A percentile compares a stretch with the other conserved stretches of the same genome.
phyloP scores from a whole-genome alignment of 2,888 invertebrate genomes.

The Hyles lineata region DNA sequence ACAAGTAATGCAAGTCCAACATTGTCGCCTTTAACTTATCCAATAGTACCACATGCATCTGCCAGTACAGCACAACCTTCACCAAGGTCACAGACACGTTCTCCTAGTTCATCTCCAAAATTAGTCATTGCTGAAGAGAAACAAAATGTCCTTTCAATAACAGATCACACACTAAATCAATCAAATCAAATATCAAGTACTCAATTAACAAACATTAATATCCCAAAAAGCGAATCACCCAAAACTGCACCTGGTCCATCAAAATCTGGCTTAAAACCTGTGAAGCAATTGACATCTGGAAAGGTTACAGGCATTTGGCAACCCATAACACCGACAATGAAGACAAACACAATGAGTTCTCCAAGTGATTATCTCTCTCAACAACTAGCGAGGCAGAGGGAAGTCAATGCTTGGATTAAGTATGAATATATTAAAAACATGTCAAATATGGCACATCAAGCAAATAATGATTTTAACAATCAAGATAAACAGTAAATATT shows the following conservation, averaged over 20 bases:
- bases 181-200: slow-evolving; percentile 76
- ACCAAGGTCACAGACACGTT: slow-evolving; percentile 77
- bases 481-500: slow-evolving; percentile 66
- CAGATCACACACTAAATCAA: slow-evolving; percentile 70
- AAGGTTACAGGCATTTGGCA: slow-evolving; percentile 69
- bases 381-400: slow-evolving; percentile 69
- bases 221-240: slow-evolving; percentile 63
- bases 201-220: slow-evolving; percentile 64
- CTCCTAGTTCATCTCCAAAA: slow-evolving; percentile 82
- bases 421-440: slow-evolving; percentile 75
- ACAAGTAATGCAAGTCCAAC: slow-evolving; percentile 53
- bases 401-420: slow-evolving; percentile 75
- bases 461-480: slow-evolving; percentile 71
- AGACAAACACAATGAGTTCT: slow-evolving; percentile 60
- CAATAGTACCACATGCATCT: slow-evolving; percentile 59
- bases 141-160: slow-evolving; percentile 58
- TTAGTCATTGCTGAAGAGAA: slow-evolving; percentile 82
- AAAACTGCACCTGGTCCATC: slow-evolving; percentile 69
- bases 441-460: slow-evolving; percentile 70
- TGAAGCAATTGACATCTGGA: slow-evolving; percentile 61
- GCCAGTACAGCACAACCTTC: slow-evolving; percentile 66
- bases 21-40: slow-evolving; percentile 62
- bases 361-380: slow-evolving; percentile 65
- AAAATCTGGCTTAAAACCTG: slow-evolving; percentile 64
- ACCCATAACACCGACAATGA: slow-evolving; percentile 62